These are phyloP conservation scores for Heliothis subflexa DNA, from an alignment of 1,140 invertebrate species.

Conservation along the genomic window DNA sequence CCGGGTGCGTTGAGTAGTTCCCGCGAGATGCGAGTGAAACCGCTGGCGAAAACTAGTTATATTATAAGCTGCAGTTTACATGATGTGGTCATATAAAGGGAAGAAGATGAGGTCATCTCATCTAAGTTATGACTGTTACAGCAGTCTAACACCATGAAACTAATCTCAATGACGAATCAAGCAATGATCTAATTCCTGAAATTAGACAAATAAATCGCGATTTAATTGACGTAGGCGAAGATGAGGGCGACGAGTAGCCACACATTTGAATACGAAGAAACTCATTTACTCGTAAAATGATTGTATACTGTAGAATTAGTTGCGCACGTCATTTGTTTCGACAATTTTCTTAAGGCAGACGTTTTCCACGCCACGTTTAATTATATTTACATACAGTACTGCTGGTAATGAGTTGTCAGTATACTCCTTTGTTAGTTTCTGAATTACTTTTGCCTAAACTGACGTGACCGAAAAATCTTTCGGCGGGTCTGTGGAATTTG, in stretches of 20 bases:
- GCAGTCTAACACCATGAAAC: too few relatives aligned
- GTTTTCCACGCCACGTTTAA: conserved; percentile 35
- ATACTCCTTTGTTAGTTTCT: conserved; percentile 25
- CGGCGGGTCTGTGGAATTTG: conserved; percentile 17
- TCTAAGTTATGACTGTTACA: too few relatives aligned
- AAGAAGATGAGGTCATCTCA: too few relatives aligned
- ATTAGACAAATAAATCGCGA: background rate
- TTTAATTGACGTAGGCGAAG: conserved; percentile 2
- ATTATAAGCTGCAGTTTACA: too few relatives aligned
- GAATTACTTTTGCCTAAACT: conserved; percentile 39
- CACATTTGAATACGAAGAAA: conserved; percentile 25
- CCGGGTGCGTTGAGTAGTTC: too few relatives aligned
- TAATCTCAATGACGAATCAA: too few relatives aligned
- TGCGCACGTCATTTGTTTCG: conserved; percentile 36
- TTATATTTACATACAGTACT: conserved; percentile 40
- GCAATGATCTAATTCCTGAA: background rate
- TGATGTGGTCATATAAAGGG: too few relatives aligned
- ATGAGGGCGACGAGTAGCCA: conserved; percentile 23
- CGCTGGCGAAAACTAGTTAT: too few relatives aligned
- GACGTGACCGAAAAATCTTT: conserved; percentile 31
- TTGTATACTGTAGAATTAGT: conserved; percentile 32
- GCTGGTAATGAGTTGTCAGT: conserved; percentile 36
- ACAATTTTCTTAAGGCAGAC: conserved; percentile 41
- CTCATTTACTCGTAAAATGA: conserved; percentile 37
- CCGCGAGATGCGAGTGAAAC: too few relatives aligned